phyloP scores from a whole-genome alignment of 30 jellyfish, hydroid and myxozoan genomes.

The Chrysaora quinquecirrha region DNA sequence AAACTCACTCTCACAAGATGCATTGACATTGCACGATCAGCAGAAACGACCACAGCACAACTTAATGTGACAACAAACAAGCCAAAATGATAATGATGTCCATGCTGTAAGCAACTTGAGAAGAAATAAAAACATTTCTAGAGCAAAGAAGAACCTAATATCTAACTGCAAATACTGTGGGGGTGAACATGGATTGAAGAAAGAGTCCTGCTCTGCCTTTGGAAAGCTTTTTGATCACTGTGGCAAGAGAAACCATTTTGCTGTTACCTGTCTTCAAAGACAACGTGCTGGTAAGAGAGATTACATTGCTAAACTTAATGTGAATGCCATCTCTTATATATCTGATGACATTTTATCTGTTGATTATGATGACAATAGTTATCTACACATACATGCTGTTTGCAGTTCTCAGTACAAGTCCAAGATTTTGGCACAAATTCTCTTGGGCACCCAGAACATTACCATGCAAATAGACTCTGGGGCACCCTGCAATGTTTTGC shows the following conservation, averaged over 20 bases:
- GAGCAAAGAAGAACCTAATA: slow-evolving; percentile 1
- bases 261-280: neutral
- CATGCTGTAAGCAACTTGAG: neutral
- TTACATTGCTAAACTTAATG: neutral
- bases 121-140: neutral
- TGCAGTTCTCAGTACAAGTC: slow-evolving; percentile 14
- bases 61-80: neutral
- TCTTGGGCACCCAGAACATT: neutral
- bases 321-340: neutral
- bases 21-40: slow-evolving; percentile 4
- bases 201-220: slow-evolving; percentile 1
- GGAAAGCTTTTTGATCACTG: neutral
- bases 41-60: slow-evolving; percentile 4
- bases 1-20: slow-evolving; percentile 2
- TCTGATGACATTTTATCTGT: neutral
- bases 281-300: slow-evolving; percentile 5
- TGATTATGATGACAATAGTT: slow-evolving; percentile 1
- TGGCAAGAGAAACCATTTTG: slow-evolving; percentile 2
- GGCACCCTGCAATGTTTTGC: slow-evolving; percentile 11
- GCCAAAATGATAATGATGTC: neutral
- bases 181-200: slow-evolving; percentile 13
- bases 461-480: slow-evolving; percentile 4
- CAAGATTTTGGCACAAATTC: slow-evolving; percentile 14
- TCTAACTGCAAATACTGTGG: slow-evolving; percentile 13
- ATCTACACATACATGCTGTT: slow-evolving; percentile 7